Percentiles rank a stretch among this genome's conserved stretches.
These are phyloP conservation scores for Acanthurus tractus DNA, from an alignment of 2,797 vertebrate genomes.

Conservation along the genomic window DNA sequence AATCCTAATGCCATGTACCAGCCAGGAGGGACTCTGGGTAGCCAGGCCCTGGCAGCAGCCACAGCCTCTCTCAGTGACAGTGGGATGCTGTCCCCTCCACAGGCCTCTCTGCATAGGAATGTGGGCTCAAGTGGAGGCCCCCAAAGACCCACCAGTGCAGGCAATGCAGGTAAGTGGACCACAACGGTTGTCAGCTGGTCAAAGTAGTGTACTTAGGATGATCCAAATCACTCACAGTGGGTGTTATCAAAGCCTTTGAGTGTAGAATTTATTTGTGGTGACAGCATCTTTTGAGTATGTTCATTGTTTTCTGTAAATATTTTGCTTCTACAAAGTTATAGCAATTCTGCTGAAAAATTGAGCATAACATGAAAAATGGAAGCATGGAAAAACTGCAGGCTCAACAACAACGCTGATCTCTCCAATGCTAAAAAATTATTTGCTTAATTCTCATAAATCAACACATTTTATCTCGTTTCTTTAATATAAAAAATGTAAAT, in stretches of 20 bases:
- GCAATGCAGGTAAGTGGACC: slow-evolving; percentile 89
- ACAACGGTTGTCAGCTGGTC: not conserved
- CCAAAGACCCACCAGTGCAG: slow-evolving; percentile 94
- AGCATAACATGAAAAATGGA: too few relatives aligned
- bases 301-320: too few relatives aligned
- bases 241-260: not conserved
- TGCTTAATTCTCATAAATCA: too few relatives aligned
- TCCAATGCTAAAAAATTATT: too few relatives aligned
- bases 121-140: slow-evolving; percentile 90
- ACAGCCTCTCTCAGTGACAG: slow-evolving; percentile 92
- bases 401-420: too few relatives aligned
- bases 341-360: too few relatives aligned
- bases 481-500: too few relatives aligned
- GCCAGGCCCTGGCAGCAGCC: slow-evolving; percentile 90
- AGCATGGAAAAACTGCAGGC: too few relatives aligned
- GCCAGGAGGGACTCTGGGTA: slow-evolving; percentile 91
- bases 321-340: too few relatives aligned
- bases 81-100: slow-evolving; percentile 95
- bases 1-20: slow-evolving; percentile 96
- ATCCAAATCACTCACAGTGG: not conserved
- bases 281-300: too few relatives aligned
- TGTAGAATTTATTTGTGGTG: too few relatives aligned
- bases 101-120: slow-evolving; percentile 93
- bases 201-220: not conserved
- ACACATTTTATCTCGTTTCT: too few relatives aligned